A percentile compares a stretch with the other conserved stretches of the same genome.
Evolutionary conservation across 2,113 vertebrate genomes (phyloP).

Genomic region (Gymnobelideus leadbeateri): DNA sequence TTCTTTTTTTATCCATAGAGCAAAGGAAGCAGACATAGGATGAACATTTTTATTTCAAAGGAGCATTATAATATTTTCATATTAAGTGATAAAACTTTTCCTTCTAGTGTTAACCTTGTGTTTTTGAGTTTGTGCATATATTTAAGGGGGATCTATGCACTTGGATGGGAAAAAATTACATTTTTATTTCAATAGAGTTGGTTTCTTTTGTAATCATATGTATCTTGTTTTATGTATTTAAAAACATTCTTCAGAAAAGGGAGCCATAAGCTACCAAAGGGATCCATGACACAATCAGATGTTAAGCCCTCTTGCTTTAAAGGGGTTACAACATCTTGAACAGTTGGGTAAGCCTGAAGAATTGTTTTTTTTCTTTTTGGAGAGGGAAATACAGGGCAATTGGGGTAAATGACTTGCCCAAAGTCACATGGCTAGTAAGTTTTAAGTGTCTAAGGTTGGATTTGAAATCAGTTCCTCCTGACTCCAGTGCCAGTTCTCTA

Average conservation of each 20-base stretch:
- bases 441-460: too few relatives aligned
- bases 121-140: neutral
- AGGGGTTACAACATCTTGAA: neutral
- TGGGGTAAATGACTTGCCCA: too few relatives aligned
- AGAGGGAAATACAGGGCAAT: too few relatives aligned
- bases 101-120: neutral
- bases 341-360: neutral
- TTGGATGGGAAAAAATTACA: neutral
- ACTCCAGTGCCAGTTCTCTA: too few relatives aligned
- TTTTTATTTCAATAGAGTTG: neutral
- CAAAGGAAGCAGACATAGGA: neutral
- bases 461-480: too few relatives aligned
- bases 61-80: neutral
- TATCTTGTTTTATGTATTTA: neutral
- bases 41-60: neutral
- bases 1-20: neutral
- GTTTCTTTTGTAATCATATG: neutral
- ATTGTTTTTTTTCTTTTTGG: too few relatives aligned
- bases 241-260: neutral
- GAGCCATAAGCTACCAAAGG: neutral
- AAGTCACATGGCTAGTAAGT: too few relatives aligned
- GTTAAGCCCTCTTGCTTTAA: neutral
- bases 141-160: neutral
- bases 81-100: neutral
- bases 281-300: neutral